Evolutionary conservation across 2,888 invertebrate genomes (phyloP).

Genomic region (Pilophorus perplexus): DNA sequence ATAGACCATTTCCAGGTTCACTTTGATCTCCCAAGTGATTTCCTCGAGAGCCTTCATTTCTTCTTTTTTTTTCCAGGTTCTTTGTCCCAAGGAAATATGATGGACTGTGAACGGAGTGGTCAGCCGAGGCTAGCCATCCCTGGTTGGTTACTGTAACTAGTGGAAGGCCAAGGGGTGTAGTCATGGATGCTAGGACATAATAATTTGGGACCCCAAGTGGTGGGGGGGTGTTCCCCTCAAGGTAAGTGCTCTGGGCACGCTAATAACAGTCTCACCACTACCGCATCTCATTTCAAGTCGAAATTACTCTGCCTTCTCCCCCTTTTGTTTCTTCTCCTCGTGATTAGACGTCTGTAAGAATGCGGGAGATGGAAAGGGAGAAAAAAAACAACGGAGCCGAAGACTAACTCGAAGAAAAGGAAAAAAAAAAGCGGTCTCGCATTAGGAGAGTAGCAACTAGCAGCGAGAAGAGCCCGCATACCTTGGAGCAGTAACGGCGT

Average conservation of each 20-base stretch:
- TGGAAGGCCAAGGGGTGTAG: neutral
- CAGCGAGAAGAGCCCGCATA: too few relatives aligned
- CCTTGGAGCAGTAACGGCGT: too few relatives aligned
- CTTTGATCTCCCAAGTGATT: too few relatives aligned
- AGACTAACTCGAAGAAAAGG: neutral
- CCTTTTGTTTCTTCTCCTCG: constrained; percentile 12
- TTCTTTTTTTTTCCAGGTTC: too few relatives aligned
- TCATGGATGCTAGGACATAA: constrained; percentile 28
- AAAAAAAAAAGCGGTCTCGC: constrained; percentile 1
- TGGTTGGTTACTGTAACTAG: too few relatives aligned
- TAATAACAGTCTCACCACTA: constrained; percentile 36
- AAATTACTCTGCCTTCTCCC: constrained; percentile 5
- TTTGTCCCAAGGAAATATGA: too few relatives aligned
- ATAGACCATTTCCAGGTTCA: too few relatives aligned
- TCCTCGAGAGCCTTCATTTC: too few relatives aligned
- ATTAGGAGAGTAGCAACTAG: too few relatives aligned
- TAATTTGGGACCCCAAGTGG: constrained; percentile 10
- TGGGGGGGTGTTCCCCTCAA: constrained; percentile 6
- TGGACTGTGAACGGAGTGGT: neutral
- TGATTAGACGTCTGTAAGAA: constrained; percentile 33
- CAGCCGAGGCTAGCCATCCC: neutral
- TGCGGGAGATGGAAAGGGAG: constrained; percentile 5
- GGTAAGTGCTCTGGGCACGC: constrained; percentile 32
- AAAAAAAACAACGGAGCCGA: constrained; percentile 1
- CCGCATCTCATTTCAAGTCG: constrained; percentile 35